Percentiles rank a stretch among this genome's conserved stretches.
Evolutionary conservation across 2,113 vertebrate species (phyloP).

Genomic region (Helogale parvula): DNA sequence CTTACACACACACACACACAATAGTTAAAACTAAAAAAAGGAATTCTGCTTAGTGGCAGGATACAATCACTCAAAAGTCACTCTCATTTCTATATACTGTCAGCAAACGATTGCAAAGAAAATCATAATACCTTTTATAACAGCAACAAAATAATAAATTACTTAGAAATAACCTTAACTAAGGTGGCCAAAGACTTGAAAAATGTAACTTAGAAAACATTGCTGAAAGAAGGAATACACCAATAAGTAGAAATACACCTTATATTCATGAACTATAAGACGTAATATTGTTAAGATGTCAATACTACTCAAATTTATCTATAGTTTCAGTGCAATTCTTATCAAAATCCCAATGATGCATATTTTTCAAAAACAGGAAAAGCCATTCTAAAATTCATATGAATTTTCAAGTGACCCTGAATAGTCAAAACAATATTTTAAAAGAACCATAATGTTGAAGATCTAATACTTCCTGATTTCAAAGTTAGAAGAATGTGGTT

Average conservation of each 20-base stretch:
- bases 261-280: not conserved
- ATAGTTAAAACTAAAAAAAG: not conserved
- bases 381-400: not conserved
- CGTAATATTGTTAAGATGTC: not conserved
- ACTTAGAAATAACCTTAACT: not conserved
- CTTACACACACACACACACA: not conserved
- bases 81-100: not conserved
- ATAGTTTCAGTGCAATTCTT: not conserved
- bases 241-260: not conserved
- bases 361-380: not conserved
- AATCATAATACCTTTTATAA: not conserved
- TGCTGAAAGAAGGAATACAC: not conserved
- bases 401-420: not conserved
- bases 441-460: not conserved
- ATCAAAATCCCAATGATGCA: not conserved
- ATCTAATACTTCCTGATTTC: not conserved
- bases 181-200: not conserved
- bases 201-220: not conserved
- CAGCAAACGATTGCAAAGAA: not conserved
- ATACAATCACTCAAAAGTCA: not conserved
- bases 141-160: not conserved
- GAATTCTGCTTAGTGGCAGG: not conserved
- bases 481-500: not conserved
- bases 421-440: not conserved
- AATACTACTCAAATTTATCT: not conserved